Percentiles rank a stretch among this genome's conserved stretches.
These are phyloP conservation scores for Abrostola tripartita DNA, from an alignment of 2,888 invertebrate genomes.

Conservation along the genomic window DNA sequence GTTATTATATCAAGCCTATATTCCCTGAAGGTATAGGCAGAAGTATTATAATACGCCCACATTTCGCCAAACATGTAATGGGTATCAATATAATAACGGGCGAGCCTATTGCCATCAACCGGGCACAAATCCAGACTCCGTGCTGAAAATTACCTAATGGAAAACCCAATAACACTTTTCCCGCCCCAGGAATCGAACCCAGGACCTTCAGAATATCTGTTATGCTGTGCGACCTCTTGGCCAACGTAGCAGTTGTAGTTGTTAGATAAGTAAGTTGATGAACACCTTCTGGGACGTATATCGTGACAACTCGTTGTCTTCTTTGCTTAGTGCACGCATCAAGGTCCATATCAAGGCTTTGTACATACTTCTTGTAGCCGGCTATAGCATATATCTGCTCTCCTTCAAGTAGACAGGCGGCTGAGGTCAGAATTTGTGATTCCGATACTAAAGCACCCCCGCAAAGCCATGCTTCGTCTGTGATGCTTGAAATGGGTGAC, in stretches of 20 bases:
- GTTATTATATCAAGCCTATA: no score
- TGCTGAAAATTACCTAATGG: no score
- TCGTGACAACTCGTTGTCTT: constrained; percentile 41
- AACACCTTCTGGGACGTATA: constrained; percentile 37
- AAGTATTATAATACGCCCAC: no score
- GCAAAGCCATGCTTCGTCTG: constrained; percentile 31
- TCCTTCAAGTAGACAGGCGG: constrained; percentile 31
- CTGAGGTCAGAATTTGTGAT: constrained; percentile 36
- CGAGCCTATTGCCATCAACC: neutral
- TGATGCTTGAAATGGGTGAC: constrained; percentile 26
- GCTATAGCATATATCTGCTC: constrained; percentile 41
- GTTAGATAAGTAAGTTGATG: neutral
- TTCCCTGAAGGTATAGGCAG: no score
- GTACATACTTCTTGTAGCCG: constrained; percentile 36
- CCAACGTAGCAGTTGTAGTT: no score
- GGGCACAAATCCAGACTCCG: neutral
- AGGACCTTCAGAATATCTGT: neutral
- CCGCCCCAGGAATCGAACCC: neutral
- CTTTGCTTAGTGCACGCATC: constrained; percentile 25
- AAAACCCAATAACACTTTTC: no score
- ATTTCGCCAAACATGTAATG: no score
- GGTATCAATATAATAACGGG: no score
- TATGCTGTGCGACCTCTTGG: no score
- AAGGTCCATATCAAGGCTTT: constrained; percentile 16
- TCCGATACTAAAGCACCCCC: constrained; percentile 35